Percentiles rank a stretch among this genome's conserved stretches.
Evolutionary conservation across 2,797 vertebrate genomes (phyloP).

Genomic region (Tokudaia muenninki): DNA sequence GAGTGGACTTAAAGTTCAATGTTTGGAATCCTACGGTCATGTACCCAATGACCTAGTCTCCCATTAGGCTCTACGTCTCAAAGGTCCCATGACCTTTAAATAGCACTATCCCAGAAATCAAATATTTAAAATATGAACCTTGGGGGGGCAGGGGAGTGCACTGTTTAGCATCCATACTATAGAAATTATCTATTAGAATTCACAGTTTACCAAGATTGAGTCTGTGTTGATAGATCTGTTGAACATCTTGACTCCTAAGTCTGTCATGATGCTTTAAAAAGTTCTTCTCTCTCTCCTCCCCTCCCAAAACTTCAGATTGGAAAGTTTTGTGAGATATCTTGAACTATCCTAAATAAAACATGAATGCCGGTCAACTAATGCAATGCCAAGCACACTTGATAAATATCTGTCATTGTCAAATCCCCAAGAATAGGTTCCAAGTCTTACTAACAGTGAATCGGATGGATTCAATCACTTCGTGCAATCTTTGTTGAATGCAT

Average conservation of each 20-base stretch:
- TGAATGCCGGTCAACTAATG: not conserved
- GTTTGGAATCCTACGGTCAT: too few species aligned
- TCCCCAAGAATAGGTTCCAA: not conserved
- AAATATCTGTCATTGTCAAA: conserved; percentile 42
- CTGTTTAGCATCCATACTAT: not conserved
- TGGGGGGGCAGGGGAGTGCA: not conserved
- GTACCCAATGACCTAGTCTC: accelerated
- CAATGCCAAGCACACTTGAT: not conserved
- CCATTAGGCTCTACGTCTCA: not conserved
- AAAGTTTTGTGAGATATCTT: conserved; percentile 17
- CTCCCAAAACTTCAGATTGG: conserved; percentile 11
- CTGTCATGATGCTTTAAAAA: not conserved
- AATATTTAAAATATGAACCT: not conserved
- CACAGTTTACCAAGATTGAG: not conserved
- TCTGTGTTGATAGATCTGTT: not conserved
- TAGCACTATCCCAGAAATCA: not conserved
- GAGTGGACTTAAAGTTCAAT: not conserved
- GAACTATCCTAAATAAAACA: conserved; percentile 67
- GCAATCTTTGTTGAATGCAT: not conserved
- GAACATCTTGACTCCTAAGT: not conserved
- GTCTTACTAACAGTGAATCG: not conserved
- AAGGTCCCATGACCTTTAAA: not conserved
- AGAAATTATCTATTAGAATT: not conserved
- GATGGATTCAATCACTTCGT: not conserved
- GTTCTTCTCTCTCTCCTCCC: not conserved